Evolutionary conservation across 37 sponge, comb jelly and placozoan genomes (phyloP).

Genomic region (Beroe ovata): DNA sequence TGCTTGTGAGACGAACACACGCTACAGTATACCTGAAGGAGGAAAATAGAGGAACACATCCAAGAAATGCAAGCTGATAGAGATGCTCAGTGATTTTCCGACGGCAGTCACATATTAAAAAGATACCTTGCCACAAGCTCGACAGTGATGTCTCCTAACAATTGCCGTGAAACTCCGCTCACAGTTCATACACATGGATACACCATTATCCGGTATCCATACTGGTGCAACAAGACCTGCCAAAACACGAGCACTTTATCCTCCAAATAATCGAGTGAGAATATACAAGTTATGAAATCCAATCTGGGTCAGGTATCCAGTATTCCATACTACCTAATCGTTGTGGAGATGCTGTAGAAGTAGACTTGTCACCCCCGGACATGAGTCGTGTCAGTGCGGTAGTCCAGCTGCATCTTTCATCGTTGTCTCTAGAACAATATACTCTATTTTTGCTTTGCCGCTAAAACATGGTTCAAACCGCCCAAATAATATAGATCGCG

Average conservation of each 20-base stretch:
- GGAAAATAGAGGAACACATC: no score
- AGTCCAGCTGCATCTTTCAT: constrained; percentile 18
- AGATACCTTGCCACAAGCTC: constrained; percentile 90
- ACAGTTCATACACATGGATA: constrained; percentile 91
- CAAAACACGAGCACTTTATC: no score
- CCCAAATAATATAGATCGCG: no score
- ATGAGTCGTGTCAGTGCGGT: neutral
- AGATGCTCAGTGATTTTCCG: no score
- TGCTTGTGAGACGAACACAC: constrained; percentile 57
- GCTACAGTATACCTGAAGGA: constrained; percentile 26
- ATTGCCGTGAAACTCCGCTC: constrained; percentile 78
- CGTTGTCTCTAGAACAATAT: neutral
- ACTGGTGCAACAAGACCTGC: constrained; percentile 78
- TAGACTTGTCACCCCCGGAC: constrained; percentile 9
- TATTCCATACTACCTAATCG: no score
- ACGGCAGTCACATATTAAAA: no score
- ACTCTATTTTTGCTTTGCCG: neutral
- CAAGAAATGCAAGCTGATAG: no score
- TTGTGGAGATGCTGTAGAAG: constrained; percentile 2
- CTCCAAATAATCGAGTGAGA: no score
- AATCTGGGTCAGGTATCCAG: no score
- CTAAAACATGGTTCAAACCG: neutral
- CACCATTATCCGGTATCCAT: constrained; percentile 90
- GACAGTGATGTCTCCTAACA: constrained; percentile 90
- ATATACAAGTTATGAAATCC: no score